Percentiles rank a stretch among this genome's conserved stretches.
Conservation (phyloP, 2,797 vertebrate species). For the Leptatherina wallacei region DNA sequence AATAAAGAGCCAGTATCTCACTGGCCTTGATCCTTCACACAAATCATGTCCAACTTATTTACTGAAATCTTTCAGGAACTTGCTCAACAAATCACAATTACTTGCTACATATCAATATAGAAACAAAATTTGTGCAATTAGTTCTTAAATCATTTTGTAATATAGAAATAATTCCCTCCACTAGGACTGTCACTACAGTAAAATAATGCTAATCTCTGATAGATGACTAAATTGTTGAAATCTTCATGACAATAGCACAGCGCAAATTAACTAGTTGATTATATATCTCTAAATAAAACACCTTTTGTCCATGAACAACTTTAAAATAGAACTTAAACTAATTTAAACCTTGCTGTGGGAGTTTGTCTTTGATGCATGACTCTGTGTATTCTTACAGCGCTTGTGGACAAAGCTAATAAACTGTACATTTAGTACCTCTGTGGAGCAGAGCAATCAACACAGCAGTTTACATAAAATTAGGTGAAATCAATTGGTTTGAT, state of each 20-base stretch:
- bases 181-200: neutral
- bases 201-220: neutral
- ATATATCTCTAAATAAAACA: no score
- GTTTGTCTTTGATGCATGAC: no score
- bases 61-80: constrained; percentile 9
- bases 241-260: no score
- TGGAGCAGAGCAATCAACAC: constrained; percentile 30
- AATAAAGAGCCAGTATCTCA: no score
- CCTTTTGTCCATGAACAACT: no score
- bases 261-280: no score
- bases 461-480: constrained; percentile 40
- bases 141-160: neutral
- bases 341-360: no score
- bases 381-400: no score
- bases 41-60: neutral
- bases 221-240: no score
- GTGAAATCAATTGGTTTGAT: constrained; percentile 35
- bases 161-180: neutral
- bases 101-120: constrained; percentile 7
- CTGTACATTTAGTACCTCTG: constrained; percentile 32
- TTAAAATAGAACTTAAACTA: no score
- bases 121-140: neutral
- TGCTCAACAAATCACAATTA: constrained; percentile 17
- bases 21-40: neutral
- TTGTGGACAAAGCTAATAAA: constrained; percentile 26